Conservation (phyloP, 2,888 invertebrate species). For the Brachycybe producta region DNA sequence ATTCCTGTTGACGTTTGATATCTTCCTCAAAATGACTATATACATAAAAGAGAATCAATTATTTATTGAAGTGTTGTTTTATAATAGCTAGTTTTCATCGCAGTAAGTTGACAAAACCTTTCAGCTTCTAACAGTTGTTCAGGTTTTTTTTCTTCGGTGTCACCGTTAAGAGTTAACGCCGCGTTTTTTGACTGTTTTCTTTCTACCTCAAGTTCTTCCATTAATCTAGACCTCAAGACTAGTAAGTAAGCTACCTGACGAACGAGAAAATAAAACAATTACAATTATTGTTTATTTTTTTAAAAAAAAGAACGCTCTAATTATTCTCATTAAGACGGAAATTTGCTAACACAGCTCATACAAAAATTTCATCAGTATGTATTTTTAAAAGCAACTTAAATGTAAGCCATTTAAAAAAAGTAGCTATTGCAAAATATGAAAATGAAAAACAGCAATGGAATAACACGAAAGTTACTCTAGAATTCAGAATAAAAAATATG, state of each 20-base stretch:
- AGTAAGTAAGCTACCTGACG: slow-evolving; percentile 37
- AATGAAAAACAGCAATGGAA: too few relatives aligned
- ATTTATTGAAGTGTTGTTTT: not conserved
- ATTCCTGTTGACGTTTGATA: slow-evolving; percentile 15
- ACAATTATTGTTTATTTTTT: too few relatives aligned
- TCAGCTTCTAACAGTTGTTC: slow-evolving; percentile 12
- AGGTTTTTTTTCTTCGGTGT: slow-evolving; percentile 1
- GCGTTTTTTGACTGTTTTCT: slow-evolving; percentile 23
- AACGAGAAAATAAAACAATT: too few relatives aligned
- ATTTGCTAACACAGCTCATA: not conserved
- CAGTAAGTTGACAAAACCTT: slow-evolving; percentile 8
- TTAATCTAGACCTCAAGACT: slow-evolving; percentile 36
- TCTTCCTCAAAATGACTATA: slow-evolving; percentile 18
- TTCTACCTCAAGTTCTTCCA: slow-evolving; percentile 36
- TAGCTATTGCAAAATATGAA: too few relatives aligned
- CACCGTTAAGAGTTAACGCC: slow-evolving; percentile 6
- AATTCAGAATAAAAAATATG: too few relatives aligned
- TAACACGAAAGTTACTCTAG: too few relatives aligned
- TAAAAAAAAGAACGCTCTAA: too few relatives aligned
- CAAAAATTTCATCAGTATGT: too few relatives aligned
- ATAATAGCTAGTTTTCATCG: not conserved
- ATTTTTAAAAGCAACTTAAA: too few relatives aligned
- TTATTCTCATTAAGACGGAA: not conserved
- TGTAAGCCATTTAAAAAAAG: too few relatives aligned
- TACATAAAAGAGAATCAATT: not conserved